Evolutionary conservation across 2,888 invertebrate genomes (phyloP).

Genomic region (Steinernema carpocapsae): DNA sequence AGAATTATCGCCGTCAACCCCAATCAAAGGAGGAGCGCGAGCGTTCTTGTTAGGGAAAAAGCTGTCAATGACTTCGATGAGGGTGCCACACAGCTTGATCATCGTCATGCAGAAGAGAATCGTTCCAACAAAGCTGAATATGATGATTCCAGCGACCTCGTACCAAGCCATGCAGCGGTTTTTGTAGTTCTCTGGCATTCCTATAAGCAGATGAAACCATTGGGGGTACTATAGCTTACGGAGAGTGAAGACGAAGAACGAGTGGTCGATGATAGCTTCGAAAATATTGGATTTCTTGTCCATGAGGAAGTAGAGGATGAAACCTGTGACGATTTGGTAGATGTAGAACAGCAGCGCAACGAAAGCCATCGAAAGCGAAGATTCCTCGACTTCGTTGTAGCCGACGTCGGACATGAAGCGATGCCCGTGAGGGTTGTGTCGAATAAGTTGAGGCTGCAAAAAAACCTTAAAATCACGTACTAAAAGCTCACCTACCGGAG

Average conservation of each 20-base stretch:
- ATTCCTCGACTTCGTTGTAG: neutral
- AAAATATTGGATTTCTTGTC: neutral
- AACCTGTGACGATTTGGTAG: neutral
- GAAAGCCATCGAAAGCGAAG: neutral
- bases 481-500: neutral
- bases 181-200: neutral
- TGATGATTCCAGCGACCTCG: neutral
- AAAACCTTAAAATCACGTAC: neutral
- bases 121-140: neutral
- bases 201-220: neutral
- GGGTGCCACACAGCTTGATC: too few relatives aligned
- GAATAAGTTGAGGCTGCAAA: neutral
- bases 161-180: neutral
- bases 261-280: constrained; percentile 4
- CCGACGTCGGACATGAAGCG: neutral
- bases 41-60: too few relatives aligned
- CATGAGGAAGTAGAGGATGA: constrained; percentile 5
- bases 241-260: neutral
- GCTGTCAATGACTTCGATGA: too few relatives aligned
- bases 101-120: neutral
- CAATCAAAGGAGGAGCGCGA: too few relatives aligned
- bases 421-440: neutral
- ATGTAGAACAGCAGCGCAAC: neutral
- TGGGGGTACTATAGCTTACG: neutral
- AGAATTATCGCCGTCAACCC: too few relatives aligned